Evolutionary conservation across 1,140 invertebrate species (phyloP).

Genomic region (Conus betulinus): DNA sequence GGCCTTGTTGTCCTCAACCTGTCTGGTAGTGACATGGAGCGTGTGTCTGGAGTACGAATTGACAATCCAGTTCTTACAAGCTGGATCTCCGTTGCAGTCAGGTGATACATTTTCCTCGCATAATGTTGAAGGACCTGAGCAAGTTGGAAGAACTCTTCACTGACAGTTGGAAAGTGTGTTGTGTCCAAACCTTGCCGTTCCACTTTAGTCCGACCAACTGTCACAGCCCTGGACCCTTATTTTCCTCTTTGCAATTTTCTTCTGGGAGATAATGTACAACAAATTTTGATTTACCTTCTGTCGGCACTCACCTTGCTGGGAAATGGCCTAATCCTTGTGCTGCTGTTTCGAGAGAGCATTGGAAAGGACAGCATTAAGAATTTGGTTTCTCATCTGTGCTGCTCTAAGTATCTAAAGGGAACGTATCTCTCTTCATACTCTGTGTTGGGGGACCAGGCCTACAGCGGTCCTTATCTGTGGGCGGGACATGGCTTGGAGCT

Average conservation of each 20-base stretch:
- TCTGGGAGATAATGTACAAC: constrained; percentile 39
- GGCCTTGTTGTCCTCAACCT: too few relatives aligned
- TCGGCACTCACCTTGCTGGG: constrained; percentile 45
- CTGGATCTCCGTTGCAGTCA: too few relatives aligned
- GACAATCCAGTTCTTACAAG: too few relatives aligned
- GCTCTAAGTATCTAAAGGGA: constrained; percentile 36
- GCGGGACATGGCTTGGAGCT: constrained; percentile 27
- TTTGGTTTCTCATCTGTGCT: constrained; percentile 45
- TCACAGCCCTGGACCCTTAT: not conserved
- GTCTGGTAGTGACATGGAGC: too few relatives aligned
- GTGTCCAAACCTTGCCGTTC: too few relatives aligned
- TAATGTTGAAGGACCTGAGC: too few relatives aligned
- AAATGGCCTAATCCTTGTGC: constrained; percentile 38
- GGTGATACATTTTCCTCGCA: too few relatives aligned
- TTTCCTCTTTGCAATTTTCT: constrained; percentile 56
- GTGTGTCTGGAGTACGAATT: too few relatives aligned
- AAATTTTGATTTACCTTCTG: constrained; percentile 46
- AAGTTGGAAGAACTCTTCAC: too few relatives aligned
- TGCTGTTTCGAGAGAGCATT: not conserved
- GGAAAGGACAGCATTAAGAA: not conserved
- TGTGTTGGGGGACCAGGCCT: constrained; percentile 19
- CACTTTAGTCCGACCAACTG: too few relatives aligned
- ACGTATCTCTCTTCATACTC: constrained; percentile 26
- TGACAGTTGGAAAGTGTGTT: too few relatives aligned
- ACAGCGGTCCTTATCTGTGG: constrained; percentile 52